Conservation (phyloP, 2,888 invertebrate species). For the Microplitis deprimator region DNA sequence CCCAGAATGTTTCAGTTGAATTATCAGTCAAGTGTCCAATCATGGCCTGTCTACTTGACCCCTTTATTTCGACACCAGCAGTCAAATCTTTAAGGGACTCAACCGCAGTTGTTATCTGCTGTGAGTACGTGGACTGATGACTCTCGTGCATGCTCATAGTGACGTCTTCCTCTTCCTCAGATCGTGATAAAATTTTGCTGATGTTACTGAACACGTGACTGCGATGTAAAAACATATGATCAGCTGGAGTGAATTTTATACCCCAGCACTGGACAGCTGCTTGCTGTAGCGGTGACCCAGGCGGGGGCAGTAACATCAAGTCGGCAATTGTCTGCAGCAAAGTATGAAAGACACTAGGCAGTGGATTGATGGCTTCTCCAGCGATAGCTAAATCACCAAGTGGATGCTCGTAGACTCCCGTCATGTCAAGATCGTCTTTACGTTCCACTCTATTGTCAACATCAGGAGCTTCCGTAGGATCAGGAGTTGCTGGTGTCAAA, state of each 20-base stretch:
- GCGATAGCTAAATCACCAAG: constrained; percentile 85
- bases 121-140: constrained; percentile 72
- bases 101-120: constrained; percentile 73
- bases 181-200: constrained; percentile 93
- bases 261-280: constrained; percentile 96
- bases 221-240: constrained; percentile 91
- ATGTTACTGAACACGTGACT: constrained; percentile 96
- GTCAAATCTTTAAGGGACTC: constrained; percentile 85
- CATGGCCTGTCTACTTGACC: constrained; percentile 95
- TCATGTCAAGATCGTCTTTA: constrained; percentile 71
- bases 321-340: constrained; percentile 93
- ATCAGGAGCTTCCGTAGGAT: constrained; percentile 66
- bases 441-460: constrained; percentile 74
- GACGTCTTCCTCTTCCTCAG: constrained; percentile 84
- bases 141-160: constrained; percentile 76
- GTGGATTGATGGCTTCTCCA: constrained; percentile 78
- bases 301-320: constrained; percentile 89
- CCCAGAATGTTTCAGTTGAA: constrained; percentile 99
- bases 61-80: constrained; percentile 82
- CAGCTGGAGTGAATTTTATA: constrained; percentile 88
- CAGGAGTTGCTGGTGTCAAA: constrained; percentile 76
- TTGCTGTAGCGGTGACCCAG: constrained; percentile 89
- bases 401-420: constrained; percentile 82
- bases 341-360: constrained; percentile 85
- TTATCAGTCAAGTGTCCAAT: constrained; percentile 92